These are phyloP conservation scores for Malurus splendens DNA, from an alignment of 2,797 vertebrate genomes.

Conservation along the genomic window DNA sequence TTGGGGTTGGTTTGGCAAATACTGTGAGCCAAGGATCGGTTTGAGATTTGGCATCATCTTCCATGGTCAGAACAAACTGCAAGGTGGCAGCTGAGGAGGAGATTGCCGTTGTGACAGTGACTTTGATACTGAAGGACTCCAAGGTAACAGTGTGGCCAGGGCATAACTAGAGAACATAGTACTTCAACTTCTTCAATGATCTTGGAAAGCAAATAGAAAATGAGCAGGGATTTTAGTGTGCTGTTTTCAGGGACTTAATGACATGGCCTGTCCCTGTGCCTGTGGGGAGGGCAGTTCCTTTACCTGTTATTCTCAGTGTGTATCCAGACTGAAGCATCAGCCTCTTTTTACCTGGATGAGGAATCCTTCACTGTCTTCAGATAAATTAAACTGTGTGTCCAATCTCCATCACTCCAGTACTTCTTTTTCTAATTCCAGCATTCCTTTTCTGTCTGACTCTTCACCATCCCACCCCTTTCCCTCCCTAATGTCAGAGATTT, in stretches of 20 bases:
- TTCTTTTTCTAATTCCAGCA: not conserved
- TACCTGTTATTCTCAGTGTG: not conserved
- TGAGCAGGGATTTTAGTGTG: not conserved
- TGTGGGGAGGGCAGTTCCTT: not conserved
- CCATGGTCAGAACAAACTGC: not conserved
- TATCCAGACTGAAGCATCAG: not conserved
- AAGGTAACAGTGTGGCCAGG: not conserved
- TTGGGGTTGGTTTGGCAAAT: not conserved
- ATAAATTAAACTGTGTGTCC: not conserved
- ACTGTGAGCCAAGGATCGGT: not conserved
- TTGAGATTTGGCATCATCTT: not conserved
- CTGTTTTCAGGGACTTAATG: not conserved
- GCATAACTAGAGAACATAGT: accelerated
- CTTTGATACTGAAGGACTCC: not conserved
- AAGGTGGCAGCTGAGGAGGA: not conserved
- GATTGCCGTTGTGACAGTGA: not conserved
- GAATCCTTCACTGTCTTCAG: not conserved
- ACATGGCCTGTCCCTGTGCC: not conserved
- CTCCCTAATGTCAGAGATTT: not conserved
- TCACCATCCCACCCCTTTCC: not conserved
- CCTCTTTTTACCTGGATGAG: not conserved
- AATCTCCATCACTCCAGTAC: not conserved
- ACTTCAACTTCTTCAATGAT: not conserved
- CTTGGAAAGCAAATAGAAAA: not conserved
- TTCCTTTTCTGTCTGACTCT: not conserved